phyloP scores from a whole-genome alignment of 2,797 vertebrate species.

The Tenualosa ilisha region DNA sequence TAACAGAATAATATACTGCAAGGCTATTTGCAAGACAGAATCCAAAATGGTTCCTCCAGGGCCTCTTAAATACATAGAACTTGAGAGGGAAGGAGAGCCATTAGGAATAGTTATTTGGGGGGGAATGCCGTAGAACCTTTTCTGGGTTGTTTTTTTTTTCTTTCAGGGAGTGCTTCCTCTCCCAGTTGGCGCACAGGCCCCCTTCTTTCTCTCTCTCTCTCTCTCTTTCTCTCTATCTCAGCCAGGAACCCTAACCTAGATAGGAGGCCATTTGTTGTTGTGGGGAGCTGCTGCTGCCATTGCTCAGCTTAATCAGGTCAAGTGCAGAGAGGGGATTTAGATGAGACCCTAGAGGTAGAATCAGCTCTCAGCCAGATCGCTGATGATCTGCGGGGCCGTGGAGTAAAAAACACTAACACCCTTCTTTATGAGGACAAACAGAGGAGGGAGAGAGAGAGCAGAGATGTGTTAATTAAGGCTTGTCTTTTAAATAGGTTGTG shows the following conservation, averaged over 20 bases:
- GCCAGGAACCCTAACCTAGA: neutral
- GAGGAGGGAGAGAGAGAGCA: neutral
- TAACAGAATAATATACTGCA: neutral
- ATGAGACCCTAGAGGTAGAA: slow-evolving; percentile 5
- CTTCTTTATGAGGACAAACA: neutral
- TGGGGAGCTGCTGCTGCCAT: neutral
- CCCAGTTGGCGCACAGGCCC: neutral
- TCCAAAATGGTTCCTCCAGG: neutral
- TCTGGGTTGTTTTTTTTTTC: neutral
- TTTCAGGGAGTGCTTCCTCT: neutral
- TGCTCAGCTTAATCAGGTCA: slow-evolving; percentile 9
- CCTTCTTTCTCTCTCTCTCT: too few species aligned
- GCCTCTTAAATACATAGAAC: neutral
- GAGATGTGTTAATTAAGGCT: neutral
- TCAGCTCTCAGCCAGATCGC: neutral
- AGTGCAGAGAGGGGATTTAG: slow-evolving; percentile 15
- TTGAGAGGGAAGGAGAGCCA: neutral
- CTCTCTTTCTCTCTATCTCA: too few species aligned
- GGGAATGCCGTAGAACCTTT: neutral
- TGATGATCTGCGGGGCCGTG: neutral
- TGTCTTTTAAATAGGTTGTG: neutral
- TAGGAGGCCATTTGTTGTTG: slow-evolving; percentile 13
- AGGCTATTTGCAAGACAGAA: neutral
- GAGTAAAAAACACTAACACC: neutral
- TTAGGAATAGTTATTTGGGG: neutral